phyloP scores from a whole-genome alignment of 2,797 vertebrate genomes.

The Apogon talboti region DNA sequence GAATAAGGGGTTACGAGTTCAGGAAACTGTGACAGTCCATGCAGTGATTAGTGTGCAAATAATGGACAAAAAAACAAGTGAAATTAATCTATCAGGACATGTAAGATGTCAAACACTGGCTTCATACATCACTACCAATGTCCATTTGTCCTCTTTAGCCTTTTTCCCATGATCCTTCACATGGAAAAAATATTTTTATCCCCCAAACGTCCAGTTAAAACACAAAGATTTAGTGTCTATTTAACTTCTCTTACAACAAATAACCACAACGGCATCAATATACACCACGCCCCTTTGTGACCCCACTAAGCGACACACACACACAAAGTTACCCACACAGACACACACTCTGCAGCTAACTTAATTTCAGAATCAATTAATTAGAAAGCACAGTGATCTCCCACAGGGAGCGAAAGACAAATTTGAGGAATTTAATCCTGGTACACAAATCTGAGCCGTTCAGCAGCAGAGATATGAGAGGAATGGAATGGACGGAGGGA shows the following conservation, averaged over 20 bases:
- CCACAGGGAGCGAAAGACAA: conserved; percentile 73
- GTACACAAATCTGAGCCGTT: conserved; percentile 73
- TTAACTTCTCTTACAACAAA: conserved; percentile 8
- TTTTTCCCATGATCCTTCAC: too few relatives aligned
- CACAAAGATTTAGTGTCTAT: conserved; percentile 4
- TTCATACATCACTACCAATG: too few relatives aligned
- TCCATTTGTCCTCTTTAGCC: too few relatives aligned
- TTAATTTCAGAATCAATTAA: conserved; percentile 80
- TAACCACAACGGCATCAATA: conserved; percentile 22
- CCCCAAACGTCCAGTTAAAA: not conserved
- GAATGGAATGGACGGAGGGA: conserved; percentile 45
- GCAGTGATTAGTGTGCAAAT: too few relatives aligned
- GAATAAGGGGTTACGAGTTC: too few relatives aligned
- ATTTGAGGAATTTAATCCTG: conserved; percentile 77
- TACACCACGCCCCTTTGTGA: conserved; percentile 26
- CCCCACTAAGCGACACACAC: conserved; percentile 11
- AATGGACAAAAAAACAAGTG: too few relatives aligned
- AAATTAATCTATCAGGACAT: not conserved
- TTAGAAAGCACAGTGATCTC: conserved; percentile 70
- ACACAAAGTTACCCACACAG: conserved; percentile 8
- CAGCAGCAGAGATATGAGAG: conserved; percentile 63
- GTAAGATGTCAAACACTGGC: too few relatives aligned
- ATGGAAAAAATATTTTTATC: too few relatives aligned
- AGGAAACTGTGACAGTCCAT: too few relatives aligned
- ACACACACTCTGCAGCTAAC: conserved; percentile 51